Evolutionary conservation across 2,888 invertebrate genomes (phyloP).

Genomic region (Tachina grossa): DNA sequence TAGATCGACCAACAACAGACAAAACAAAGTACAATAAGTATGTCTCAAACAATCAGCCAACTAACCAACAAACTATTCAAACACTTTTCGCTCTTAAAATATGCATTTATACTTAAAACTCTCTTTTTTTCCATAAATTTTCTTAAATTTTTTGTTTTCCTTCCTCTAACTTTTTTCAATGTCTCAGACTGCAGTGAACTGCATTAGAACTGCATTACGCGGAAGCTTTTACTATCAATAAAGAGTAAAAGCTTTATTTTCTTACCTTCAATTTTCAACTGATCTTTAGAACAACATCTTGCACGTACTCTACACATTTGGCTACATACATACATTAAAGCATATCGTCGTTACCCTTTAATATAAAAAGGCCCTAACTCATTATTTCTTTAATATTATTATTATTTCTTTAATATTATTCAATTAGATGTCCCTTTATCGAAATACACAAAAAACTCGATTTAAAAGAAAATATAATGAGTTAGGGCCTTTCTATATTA

Average conservation of each 20-base stretch:
- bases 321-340: no score
- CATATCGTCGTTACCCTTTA: no score
- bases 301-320: neutral
- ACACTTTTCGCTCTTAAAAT: slow-evolving; percentile 45
- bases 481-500: no score
- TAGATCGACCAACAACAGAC: slow-evolving; percentile 3
- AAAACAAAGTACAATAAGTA: no score
- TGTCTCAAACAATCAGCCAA: slow-evolving; percentile 17
- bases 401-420: no score
- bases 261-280: slow-evolving; percentile 8
- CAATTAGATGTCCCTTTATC: no score
- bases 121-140: slow-evolving; percentile 10
- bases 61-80: slow-evolving; percentile 17
- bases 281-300: slow-evolving; percentile 49
- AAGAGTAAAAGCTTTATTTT: slow-evolving; percentile 64
- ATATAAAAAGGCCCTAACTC: no score
- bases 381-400: no score
- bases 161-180: slow-evolving; percentile 31
- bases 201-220: slow-evolving; percentile 55
- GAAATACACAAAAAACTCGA: no score
- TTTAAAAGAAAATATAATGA: no score
- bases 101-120: neutral
- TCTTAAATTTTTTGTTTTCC: slow-evolving; percentile 13
- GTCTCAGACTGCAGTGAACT: slow-evolving; percentile 24
- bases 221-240: slow-evolving; percentile 51